Conservation (phyloP, 2,888 invertebrate genomes). For the Lithophane ornitopus region DNA sequence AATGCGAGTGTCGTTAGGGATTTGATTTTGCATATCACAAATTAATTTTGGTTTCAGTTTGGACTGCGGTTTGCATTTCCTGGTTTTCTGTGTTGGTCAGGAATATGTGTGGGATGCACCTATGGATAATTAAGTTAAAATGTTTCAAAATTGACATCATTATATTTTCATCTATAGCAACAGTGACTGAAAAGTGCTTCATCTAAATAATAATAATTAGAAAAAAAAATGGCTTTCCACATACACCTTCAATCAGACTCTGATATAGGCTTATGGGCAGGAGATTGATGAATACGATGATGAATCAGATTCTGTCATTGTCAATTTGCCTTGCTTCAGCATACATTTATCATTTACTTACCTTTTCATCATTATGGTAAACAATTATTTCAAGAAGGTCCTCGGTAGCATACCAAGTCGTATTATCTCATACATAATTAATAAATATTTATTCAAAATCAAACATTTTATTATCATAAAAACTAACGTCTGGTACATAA, state of each 20-base stretch:
- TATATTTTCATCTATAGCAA: background rate
- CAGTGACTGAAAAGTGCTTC: background rate
- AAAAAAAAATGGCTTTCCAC: no score
- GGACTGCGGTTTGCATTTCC: slow-evolving; percentile 31
- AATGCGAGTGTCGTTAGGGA: slow-evolving; percentile 77
- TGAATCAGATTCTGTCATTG: background rate
- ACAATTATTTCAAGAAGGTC: background rate
- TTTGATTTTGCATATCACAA: slow-evolving; percentile 77
- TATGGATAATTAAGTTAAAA: background rate
- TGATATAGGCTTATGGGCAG: background rate
- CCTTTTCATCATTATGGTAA: background rate
- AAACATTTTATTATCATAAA: slow-evolving; percentile 12
- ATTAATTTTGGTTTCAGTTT: slow-evolving; percentile 73
- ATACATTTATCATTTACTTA: background rate
- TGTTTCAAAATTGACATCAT: background rate
- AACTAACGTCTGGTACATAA: slow-evolving; percentile 17
- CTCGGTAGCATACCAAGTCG: slow-evolving; percentile 4
- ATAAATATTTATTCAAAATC: slow-evolving; percentile 6
- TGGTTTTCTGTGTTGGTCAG: slow-evolving; percentile 38
- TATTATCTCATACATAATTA: background rate
- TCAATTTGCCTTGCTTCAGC: background rate
- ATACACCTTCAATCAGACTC: no score
- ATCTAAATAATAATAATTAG: background rate
- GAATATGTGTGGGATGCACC: background rate
- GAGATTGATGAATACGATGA: background rate